phyloP scores from a whole-genome alignment of 1,140 invertebrate species.

The Neodiprion fabricii region DNA sequence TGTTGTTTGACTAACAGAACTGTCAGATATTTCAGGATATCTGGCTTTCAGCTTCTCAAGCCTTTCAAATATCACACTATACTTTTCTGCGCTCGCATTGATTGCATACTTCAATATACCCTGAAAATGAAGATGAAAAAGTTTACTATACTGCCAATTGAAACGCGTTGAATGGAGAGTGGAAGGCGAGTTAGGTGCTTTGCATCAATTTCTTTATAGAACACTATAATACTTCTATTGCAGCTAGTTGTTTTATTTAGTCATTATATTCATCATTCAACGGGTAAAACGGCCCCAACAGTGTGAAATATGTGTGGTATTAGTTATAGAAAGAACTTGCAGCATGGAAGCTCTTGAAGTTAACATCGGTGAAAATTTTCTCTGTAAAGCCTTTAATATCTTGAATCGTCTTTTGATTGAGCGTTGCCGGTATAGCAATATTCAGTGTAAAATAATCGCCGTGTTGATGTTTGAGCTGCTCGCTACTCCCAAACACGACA shows the following conservation, averaged over 20 bases:
- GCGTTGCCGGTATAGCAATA: constrained; percentile 43
- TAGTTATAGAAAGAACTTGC: constrained; percentile 1
- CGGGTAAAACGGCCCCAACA: no score
- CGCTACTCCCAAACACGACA: constrained; percentile 64
- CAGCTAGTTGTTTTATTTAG: no score
- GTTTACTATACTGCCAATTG: no score
- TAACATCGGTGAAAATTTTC: constrained; percentile 14
- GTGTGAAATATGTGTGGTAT: no score
- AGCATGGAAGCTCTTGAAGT: constrained; percentile 18
- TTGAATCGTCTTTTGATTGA: constrained; percentile 11
- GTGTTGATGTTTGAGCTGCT: constrained; percentile 69
- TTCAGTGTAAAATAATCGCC: constrained; percentile 72
- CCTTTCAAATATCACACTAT: constrained; percentile 32
- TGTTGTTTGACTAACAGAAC: constrained; percentile 39
- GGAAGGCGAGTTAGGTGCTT: no score
- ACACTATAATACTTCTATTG: no score
- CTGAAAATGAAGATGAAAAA: constrained; percentile 25
- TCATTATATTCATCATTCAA: no score
- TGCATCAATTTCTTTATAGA: no score
- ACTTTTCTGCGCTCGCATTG: constrained; percentile 31
- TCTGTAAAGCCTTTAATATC: constrained; percentile 20
- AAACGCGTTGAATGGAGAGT: no score
- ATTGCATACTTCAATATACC: constrained; percentile 29
- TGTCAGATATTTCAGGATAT: constrained; percentile 37
- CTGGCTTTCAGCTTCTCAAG: constrained; percentile 38